Evolutionary conservation across 2,888 invertebrate genomes (phyloP).

Genomic region (Rosalia funebris): DNA sequence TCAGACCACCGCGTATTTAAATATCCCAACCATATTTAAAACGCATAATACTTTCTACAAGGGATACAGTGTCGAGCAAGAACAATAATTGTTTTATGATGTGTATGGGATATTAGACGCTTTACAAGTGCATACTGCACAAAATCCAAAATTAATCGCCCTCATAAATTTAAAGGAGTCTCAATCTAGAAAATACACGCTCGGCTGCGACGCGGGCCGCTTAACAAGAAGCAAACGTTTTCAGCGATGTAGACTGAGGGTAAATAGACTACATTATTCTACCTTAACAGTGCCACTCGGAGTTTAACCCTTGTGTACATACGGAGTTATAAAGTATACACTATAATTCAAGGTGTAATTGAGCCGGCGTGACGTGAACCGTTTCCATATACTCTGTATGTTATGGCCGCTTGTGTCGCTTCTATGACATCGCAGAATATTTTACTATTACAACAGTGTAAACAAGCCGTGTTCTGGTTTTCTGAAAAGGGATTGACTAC

Average conservation of each 20-base stretch:
- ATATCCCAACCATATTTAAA: no score
- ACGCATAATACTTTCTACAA: no score
- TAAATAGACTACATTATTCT: slow-evolving; percentile 23
- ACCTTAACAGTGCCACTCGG: slow-evolving; percentile 18
- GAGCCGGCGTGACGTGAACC: slow-evolving; percentile 35
- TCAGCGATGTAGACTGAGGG: slow-evolving; percentile 26
- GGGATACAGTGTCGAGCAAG: no score
- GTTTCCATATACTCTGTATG: slow-evolving; percentile 33
- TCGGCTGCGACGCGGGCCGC: neutral
- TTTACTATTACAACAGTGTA: slow-evolving; percentile 18
- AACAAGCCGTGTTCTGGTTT: slow-evolving; percentile 9
- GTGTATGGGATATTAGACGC: no score
- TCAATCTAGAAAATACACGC: slow-evolving; percentile 9
- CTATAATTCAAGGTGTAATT: slow-evolving; percentile 39
- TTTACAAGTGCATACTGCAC: no score
- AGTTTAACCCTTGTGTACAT: slow-evolving; percentile 34
- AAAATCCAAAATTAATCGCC: no score
- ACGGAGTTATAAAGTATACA: slow-evolving; percentile 36
- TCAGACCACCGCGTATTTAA: no score
- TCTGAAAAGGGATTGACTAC: neutral
- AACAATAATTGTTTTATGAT: no score
- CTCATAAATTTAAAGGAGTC: no score
- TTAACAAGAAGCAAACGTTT: slow-evolving; percentile 11
- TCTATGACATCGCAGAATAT: slow-evolving; percentile 12
- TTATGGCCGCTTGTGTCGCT: slow-evolving; percentile 26